Evolutionary conservation across 1,140 invertebrate genomes (phyloP).

Genomic region (Octopus bimaculoides): DNA sequence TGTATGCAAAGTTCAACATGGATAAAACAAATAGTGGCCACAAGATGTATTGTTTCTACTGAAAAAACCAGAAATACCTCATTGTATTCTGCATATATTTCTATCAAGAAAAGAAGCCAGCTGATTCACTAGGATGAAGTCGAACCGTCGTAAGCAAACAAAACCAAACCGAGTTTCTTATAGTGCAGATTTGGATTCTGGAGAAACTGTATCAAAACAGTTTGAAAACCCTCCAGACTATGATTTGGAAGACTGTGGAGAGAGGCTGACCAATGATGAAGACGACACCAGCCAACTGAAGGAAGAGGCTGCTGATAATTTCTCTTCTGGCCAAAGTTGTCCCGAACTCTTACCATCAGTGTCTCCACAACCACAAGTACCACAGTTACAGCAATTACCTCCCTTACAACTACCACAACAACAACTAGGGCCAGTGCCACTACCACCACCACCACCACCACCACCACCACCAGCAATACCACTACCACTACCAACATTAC

Average conservation of each 20-base stretch:
- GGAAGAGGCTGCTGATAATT: constrained; percentile 18
- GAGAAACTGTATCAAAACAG: constrained; percentile 25
- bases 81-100: constrained; percentile 12
- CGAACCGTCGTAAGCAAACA: constrained; percentile 53
- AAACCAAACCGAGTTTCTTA: constrained; percentile 54
- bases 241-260: constrained; percentile 19
- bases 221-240: constrained; percentile 22
- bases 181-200: constrained; percentile 29
- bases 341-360: constrained; percentile 54
- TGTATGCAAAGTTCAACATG: constrained; percentile 11
- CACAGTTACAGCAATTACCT: constrained; percentile 98
- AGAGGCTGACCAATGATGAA: constrained; percentile 17
- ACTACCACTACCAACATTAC: constrained; percentile 25
- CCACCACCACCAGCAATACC: constrained; percentile 17
- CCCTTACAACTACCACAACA: constrained; percentile 65
- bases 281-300: constrained; percentile 17
- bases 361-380: constrained; percentile 46
- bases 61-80: constrained; percentile 10
- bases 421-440: constrained; percentile 28
- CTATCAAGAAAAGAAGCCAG: not conserved
- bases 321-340: constrained; percentile 29
- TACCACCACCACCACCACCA: constrained; percentile 23
- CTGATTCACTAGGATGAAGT: constrained; percentile 38
- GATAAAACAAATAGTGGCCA: constrained; percentile 7
- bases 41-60: constrained; percentile 10